Percentiles rank a stretch among this genome's conserved stretches.
Evolutionary conservation across 1,140 invertebrate species (phyloP).

Genomic region (Conopomorpha cramerella): DNA sequence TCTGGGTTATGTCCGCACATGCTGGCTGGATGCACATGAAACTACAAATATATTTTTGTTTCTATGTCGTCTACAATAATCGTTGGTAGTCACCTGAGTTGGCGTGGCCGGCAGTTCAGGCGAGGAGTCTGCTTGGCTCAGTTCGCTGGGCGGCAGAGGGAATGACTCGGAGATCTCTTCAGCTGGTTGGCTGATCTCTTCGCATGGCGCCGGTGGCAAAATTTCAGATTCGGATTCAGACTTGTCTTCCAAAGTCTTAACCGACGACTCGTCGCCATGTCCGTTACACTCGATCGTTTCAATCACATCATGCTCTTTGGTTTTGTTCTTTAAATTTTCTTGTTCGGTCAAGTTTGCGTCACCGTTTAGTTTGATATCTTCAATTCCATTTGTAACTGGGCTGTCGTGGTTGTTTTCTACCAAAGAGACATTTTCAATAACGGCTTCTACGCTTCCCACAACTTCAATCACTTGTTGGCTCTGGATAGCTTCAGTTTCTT

Average conservation of each 20-base stretch:
- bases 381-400: too few species aligned
- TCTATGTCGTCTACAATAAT: too few species aligned
- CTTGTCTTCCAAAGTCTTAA: background rate
- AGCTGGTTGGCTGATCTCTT: constrained; percentile 7
- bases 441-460: too few species aligned
- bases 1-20: constrained; percentile 42
- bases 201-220: constrained; percentile 9
- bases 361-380: constrained; percentile 4
- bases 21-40: constrained; percentile 40
- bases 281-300: constrained; percentile 17
- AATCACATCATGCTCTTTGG: constrained; percentile 8
- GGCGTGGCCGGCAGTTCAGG: constrained; percentile 8
- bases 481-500: constrained; percentile 1
- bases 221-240: background rate
- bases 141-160: constrained; percentile 18
- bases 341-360: constrained; percentile 5
- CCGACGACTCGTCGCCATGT: constrained; percentile 1
- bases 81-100: constrained; percentile 11
- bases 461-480: too few species aligned
- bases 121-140: too few species aligned
- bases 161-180: constrained; percentile 10
- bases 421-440: too few species aligned
- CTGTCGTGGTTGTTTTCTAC: too few species aligned
- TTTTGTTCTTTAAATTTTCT: constrained; percentile 8
- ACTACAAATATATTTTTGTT: too few species aligned